Percentiles rank a stretch among this genome's conserved stretches.
Conservation (phyloP, 1,140 invertebrate species). For the Aphis gossypii region DNA sequence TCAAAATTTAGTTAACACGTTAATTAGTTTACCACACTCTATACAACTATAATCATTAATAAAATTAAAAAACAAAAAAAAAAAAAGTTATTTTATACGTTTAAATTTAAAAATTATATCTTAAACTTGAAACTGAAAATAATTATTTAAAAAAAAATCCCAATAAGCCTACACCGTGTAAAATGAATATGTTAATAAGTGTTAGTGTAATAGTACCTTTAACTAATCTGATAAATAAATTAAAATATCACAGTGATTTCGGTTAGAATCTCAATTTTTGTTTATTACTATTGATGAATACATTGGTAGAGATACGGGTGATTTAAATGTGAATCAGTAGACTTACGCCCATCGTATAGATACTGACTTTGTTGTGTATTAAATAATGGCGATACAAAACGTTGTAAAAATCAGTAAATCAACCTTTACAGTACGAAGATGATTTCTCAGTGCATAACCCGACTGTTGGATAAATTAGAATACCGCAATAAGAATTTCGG, state of each 20-base stretch:
- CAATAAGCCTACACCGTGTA: background rate
- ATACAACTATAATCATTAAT: background rate
- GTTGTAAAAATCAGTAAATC: background rate
- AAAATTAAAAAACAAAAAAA: background rate
- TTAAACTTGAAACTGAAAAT: background rate
- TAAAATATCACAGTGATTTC: background rate
- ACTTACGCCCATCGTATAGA: background rate
- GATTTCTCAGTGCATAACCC: background rate
- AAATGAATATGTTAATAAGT: background rate
- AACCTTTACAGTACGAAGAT: background rate
- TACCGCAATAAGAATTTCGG: background rate
- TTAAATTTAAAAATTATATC: background rate
- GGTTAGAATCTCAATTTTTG: background rate
- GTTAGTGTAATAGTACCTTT: background rate
- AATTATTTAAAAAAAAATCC: background rate
- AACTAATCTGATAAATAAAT: background rate
- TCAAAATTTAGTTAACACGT: background rate
- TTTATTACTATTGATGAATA: background rate
- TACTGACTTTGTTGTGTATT: background rate
- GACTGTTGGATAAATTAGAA: background rate
- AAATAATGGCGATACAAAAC: background rate
- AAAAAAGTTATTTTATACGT: background rate
- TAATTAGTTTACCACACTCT: background rate
- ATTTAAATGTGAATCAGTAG: background rate
- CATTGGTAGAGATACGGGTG: background rate